Evolutionary conservation across 2,113 vertebrate genomes (phyloP).

Genomic region (Boleophthalmus pectinirostris): DNA sequence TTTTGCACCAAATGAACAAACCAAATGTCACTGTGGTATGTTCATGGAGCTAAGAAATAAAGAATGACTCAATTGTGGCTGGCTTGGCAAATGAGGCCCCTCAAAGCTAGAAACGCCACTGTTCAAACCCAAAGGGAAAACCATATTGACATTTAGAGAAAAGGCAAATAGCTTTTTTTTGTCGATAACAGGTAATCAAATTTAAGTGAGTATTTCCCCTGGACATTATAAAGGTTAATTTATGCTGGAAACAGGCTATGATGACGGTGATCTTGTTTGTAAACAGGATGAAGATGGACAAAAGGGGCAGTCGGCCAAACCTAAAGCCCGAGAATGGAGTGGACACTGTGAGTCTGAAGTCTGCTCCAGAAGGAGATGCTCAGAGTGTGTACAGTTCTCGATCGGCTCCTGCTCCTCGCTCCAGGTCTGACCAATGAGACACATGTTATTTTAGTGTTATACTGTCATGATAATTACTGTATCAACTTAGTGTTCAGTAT

Average conservation of each 20-base stretch:
- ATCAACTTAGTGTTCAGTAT: too few species aligned
- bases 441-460: too few species aligned
- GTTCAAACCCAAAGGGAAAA: neutral
- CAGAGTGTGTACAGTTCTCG: conserved; percentile 67
- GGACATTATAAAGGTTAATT: conserved; percentile 12
- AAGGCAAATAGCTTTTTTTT: neutral
- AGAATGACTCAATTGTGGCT: neutral
- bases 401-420: conserved; percentile 53
- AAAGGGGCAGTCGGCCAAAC: conserved; percentile 59
- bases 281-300: conserved; percentile 59
- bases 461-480: too few species aligned
- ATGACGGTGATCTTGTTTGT: conserved; percentile 15
- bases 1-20: too few species aligned
- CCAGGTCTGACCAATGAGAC: conserved; percentile 69
- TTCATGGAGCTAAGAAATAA: neutral
- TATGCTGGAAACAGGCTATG: neutral
- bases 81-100: neutral
- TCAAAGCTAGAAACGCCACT: neutral
- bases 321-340: conserved; percentile 77
- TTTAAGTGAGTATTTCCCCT: neutral
- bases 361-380: conserved; percentile 72
- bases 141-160: neutral
- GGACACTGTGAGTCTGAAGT: conserved; percentile 56
- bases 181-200: neutral
- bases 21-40: neutral